Evolutionary conservation across 2,888 invertebrate genomes (phyloP).

Genomic region (Coleophora flavipennella): DNA sequence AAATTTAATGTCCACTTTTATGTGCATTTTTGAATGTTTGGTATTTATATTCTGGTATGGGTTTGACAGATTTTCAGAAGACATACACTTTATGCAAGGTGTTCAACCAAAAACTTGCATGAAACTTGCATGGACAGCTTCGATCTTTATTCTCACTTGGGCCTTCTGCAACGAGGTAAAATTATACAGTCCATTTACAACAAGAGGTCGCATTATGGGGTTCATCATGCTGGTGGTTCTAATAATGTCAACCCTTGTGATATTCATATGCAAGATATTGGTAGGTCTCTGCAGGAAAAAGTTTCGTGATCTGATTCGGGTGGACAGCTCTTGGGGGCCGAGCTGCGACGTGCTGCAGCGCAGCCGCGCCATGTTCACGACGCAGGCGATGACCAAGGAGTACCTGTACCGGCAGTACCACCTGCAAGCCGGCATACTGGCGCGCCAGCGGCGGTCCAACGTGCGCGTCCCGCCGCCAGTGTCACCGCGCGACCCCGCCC

Average conservation of each 20-base stretch:
- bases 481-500: no score
- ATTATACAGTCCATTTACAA: neutral
- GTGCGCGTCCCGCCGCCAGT: neutral
- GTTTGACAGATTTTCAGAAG: conserved; percentile 47
- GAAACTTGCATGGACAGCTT: conserved; percentile 37
- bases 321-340: conserved; percentile 52
- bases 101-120: conserved; percentile 39
- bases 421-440: conserved; percentile 48
- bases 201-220: conserved; percentile 14
- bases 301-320: conserved; percentile 19
- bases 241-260: conserved; percentile 9
- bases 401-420: conserved; percentile 64
- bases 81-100: conserved; percentile 63
- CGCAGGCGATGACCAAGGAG: conserved; percentile 67
- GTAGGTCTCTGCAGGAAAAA: conserved; percentile 25
- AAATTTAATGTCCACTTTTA: conserved; percentile 25
- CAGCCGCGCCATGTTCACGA: conserved; percentile 60
- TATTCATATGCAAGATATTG: conserved; percentile 19
- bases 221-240: conserved; percentile 12
- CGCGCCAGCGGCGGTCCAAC: conserved; percentile 41
- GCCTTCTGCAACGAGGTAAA: conserved; percentile 26
- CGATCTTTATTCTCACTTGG: conserved; percentile 26
- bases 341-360: conserved; percentile 39
- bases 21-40: conserved; percentile 32
- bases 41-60: conserved; percentile 56